phyloP scores from a whole-genome alignment of 2,888 invertebrate genomes.

The Urechis unicinctus region DNA sequence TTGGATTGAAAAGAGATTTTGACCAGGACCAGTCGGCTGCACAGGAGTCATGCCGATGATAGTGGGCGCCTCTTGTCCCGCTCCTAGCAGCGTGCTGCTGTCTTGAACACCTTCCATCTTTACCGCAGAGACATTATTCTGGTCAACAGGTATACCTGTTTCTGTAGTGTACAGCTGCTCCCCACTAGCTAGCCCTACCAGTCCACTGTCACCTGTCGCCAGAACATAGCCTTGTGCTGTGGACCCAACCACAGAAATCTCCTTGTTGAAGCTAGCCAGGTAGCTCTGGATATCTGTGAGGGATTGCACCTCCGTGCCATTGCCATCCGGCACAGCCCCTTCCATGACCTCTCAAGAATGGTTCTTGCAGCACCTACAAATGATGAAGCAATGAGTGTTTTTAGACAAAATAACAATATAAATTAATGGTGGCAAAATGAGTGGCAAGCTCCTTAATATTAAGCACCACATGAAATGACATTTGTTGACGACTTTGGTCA shows the following conservation, averaged over 20 bases:
- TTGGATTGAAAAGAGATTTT: too few relatives aligned
- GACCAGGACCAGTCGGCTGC: not conserved
- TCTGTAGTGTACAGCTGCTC: slow-evolving; percentile 2
- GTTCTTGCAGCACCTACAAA: too few relatives aligned
- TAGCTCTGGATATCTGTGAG: slow-evolving; percentile 68
- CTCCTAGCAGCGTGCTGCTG: slow-evolving; percentile 1
- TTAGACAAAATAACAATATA: too few relatives aligned
- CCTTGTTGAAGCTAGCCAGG: slow-evolving; percentile 74
- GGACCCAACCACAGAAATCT: slow-evolving; percentile 57
- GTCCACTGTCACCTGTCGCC: not conserved
- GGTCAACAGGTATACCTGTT: not conserved
- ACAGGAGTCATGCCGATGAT: not conserved
- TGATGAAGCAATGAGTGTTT: too few relatives aligned
- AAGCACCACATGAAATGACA: too few relatives aligned
- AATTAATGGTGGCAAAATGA: too few relatives aligned
- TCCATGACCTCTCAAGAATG: too few relatives aligned
- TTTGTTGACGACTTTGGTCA: too few relatives aligned
- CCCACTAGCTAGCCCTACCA: not conserved
- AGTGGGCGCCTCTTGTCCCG: not conserved
- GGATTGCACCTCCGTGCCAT: slow-evolving; percentile 2
- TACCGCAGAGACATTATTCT: not conserved
- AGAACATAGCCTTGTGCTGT: slow-evolving; percentile 5
- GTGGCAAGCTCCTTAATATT: too few relatives aligned
- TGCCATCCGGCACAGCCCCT: not conserved
- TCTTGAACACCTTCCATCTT: slow-evolving; percentile 3